A percentile compares a stretch with the other conserved stretches of the same genome.
Conservation (phyloP, 2,113 vertebrate species). For the Dipodomys merriami region DNA sequence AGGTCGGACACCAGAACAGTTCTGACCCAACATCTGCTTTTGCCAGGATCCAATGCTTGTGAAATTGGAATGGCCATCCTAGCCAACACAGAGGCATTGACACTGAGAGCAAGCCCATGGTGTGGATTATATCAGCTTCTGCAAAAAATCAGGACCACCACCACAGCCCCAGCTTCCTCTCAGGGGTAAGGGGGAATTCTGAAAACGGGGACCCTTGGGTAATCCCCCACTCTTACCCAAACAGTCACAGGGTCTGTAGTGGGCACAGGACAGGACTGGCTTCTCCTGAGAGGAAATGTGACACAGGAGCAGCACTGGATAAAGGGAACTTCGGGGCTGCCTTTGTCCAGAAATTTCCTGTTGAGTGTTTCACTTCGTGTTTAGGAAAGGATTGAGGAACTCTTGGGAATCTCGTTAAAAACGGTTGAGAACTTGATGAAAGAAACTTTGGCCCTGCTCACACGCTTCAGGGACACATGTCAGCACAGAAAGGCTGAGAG, state of each 20-base stretch:
- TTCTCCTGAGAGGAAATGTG: constrained; percentile 75
- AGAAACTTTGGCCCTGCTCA: not conserved
- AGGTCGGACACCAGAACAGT: rapidly evolving
- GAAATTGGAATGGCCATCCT: not conserved
- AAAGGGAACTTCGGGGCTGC: constrained; percentile 78
- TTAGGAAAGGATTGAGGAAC: constrained; percentile 79
- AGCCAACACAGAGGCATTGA: rapidly evolving
- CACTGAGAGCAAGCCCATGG: not conserved
- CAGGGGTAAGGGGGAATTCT: constrained; percentile 70
- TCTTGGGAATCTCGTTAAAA: constrained; percentile 72
- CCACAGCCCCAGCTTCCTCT: constrained; percentile 66
- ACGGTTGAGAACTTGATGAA: not conserved
- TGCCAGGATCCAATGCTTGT: rapidly evolving
- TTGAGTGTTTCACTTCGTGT: constrained; percentile 80
- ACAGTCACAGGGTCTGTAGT: constrained; percentile 70
- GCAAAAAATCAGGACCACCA: not conserved
- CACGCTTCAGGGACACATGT: too few species aligned
- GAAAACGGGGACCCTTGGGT: constrained; percentile 73
- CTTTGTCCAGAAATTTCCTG: constrained; percentile 82
- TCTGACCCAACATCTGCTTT: rapidly evolving
- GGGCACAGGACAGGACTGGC: not conserved
- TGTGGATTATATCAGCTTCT: not conserved
- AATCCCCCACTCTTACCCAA: constrained; percentile 78
- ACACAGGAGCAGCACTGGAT: constrained; percentile 67
- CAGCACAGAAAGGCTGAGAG: too few species aligned